phyloP scores from a whole-genome alignment of 2,888 invertebrate species.

The Megamerina dolium region DNA sequence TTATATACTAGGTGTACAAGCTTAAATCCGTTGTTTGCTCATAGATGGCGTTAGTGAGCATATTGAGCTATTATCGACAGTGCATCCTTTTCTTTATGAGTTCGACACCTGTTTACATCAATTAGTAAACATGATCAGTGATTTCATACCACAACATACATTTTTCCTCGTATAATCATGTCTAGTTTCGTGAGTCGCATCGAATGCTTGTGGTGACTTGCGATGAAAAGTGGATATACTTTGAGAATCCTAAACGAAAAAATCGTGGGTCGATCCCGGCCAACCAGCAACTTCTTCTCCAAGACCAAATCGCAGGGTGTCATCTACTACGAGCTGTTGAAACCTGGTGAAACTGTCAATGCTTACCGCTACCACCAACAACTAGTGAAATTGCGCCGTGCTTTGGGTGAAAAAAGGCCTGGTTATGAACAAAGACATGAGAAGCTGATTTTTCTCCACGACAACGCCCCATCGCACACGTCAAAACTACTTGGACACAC shows the following conservation, averaged over 20 bases:
- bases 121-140: no score
- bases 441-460: conserved; percentile 1
- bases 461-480: conserved; percentile 4
- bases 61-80: no score
- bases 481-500: conserved; percentile 1
- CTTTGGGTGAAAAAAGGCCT: background rate
- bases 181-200: no score
- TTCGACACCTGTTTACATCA: no score
- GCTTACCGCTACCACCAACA: background rate
- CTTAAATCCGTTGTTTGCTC: no score
- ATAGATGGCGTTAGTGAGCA: no score
- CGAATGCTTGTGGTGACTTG: no score
- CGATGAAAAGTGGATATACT: conserved; percentile 6
- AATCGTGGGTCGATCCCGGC: conserved; percentile 1
- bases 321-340: conserved; percentile 4
- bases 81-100: no score
- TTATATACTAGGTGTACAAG: no score
- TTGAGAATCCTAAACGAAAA: conserved; percentile 3
- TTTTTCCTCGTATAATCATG: no score
- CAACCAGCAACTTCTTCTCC: conserved; percentile 2
- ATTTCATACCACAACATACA: no score
- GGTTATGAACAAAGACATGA: background rate
- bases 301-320: conserved; percentile 3
- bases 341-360: background rate
- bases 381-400: conserved; percentile 4